Evolutionary conservation across 2,113 vertebrate species (phyloP).

Genomic region (Kryptolebias marmoratus): DNA sequence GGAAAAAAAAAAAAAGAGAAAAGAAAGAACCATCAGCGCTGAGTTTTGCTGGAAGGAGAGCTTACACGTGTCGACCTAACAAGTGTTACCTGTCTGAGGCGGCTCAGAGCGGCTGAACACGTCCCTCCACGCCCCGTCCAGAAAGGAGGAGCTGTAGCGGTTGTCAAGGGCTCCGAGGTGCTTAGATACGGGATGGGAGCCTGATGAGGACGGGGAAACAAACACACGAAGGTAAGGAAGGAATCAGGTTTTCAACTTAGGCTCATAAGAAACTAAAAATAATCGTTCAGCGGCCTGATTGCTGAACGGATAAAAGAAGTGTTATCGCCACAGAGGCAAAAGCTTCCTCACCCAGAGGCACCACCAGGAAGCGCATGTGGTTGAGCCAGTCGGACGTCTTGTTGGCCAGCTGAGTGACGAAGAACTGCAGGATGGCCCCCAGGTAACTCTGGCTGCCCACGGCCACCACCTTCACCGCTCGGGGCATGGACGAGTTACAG

Average conservation of each 20-base stretch:
- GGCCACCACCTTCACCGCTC: conserved; percentile 88
- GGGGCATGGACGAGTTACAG: conserved; percentile 89
- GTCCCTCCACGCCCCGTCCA: conserved; percentile 88
- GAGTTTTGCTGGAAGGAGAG: neutral
- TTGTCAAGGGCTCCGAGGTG: conserved; percentile 88
- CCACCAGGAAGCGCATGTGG: conserved; percentile 89
- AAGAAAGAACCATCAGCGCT: neutral
- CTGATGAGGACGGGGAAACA: conserved; percentile 59
- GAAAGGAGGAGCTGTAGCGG: conserved; percentile 86
- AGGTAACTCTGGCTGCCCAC: conserved; percentile 89
- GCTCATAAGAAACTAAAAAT: neutral
- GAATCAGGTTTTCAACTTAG: neutral
- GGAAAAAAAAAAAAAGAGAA: neutral
- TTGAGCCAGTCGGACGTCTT: conserved; percentile 92
- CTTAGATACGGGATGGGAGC: conserved; percentile 90
- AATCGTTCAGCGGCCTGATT: neutral
- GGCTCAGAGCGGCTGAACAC: conserved; percentile 87
- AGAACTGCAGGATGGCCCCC: conserved; percentile 89
- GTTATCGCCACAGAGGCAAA: neutral
- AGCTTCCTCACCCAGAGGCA: conserved; percentile 85
- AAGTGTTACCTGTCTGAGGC: conserved; percentile 80
- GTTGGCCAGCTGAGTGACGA: conserved; percentile 89
- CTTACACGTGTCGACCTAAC: fast-evolving
- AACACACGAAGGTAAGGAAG: neutral
- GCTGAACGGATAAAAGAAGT: neutral